A percentile compares a stretch with the other conserved stretches of the same genome.
phyloP scores from a whole-genome alignment of 2,797 vertebrate genomes.

The Phalloptychus januarius region DNA sequence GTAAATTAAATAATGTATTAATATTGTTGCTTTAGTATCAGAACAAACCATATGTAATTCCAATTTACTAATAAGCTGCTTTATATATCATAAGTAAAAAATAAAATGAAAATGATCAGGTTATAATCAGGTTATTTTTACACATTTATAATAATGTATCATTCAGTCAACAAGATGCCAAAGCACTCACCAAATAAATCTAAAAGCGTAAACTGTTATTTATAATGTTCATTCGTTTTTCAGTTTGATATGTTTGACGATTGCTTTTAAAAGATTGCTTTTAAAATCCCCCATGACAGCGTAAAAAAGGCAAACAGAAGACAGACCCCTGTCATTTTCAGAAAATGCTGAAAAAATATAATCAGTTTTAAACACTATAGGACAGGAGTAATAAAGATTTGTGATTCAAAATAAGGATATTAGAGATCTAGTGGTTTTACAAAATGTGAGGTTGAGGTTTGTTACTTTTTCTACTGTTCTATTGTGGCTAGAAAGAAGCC shows the following conservation, averaged over 20 bases:
- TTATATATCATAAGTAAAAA: background rate
- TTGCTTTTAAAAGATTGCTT: too few relatives aligned
- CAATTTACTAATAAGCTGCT: background rate
- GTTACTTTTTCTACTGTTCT: background rate
- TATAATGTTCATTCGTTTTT: background rate
- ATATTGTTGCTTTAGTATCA: background rate
- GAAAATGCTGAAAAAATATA: background rate
- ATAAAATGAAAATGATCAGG: background rate
- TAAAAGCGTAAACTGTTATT: background rate
- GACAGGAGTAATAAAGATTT: background rate
- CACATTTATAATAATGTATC: background rate
- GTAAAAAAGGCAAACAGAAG: background rate
- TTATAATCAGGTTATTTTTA: background rate
- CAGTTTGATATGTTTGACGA: background rate
- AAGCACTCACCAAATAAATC: background rate
- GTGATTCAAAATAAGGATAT: background rate
- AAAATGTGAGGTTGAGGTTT: background rate
- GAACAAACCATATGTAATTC: background rate
- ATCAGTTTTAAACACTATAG: background rate
- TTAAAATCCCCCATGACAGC: background rate
- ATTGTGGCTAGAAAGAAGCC: background rate
- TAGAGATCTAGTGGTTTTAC: background rate
- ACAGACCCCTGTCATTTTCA: background rate
- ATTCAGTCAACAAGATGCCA: background rate
- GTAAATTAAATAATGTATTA: background rate